Conservation (phyloP, 2,888 invertebrate genomes). For the Aleiodes alternator region DNA sequence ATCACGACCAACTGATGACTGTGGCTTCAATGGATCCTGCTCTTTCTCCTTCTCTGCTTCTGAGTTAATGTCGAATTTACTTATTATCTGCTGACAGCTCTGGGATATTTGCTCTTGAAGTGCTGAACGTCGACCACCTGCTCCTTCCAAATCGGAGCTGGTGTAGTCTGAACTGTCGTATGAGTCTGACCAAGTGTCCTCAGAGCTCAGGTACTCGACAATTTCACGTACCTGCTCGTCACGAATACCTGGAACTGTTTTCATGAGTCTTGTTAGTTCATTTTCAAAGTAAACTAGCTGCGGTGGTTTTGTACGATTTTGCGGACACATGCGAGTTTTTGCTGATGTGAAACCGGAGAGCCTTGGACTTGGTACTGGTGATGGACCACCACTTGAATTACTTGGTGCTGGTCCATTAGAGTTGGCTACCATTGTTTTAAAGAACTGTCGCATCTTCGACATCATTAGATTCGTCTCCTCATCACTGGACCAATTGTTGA, state of each 20-base stretch:
- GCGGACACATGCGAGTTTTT: slow-evolving; percentile 68
- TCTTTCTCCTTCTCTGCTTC: slow-evolving; percentile 45
- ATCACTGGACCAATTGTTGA: slow-evolving; percentile 95
- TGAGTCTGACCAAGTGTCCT: slow-evolving; percentile 95
- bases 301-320: slow-evolving; percentile 85
- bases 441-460: slow-evolving; percentile 95
- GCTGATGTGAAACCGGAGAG: slow-evolving; percentile 62
- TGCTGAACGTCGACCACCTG: slow-evolving; percentile 81
- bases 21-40: slow-evolving; percentile 71
- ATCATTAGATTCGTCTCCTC: slow-evolving; percentile 97
- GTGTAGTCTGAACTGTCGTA: slow-evolving; percentile 95
- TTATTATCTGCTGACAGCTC: slow-evolving; percentile 91
- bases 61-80: slow-evolving; percentile 83
- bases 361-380: slow-evolving; percentile 78
- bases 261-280: slow-evolving; percentile 92
- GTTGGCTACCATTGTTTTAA: slow-evolving; percentile 91
- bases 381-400: slow-evolving; percentile 64
- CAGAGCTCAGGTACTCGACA: slow-evolving; percentile 93
- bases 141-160: slow-evolving; percentile 89
- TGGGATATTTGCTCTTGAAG: slow-evolving; percentile 91
- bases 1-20: slow-evolving; percentile 79
- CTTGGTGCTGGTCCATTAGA: slow-evolving; percentile 73
- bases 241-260: slow-evolving; percentile 93
- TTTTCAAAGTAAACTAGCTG: slow-evolving; percentile 93
- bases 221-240: slow-evolving; percentile 94